Evolutionary conservation across 2,888 invertebrate species (phyloP), one percentile per base, ranked within the genome.

Genomic region (Ichneumon xanthorius): DNA sequence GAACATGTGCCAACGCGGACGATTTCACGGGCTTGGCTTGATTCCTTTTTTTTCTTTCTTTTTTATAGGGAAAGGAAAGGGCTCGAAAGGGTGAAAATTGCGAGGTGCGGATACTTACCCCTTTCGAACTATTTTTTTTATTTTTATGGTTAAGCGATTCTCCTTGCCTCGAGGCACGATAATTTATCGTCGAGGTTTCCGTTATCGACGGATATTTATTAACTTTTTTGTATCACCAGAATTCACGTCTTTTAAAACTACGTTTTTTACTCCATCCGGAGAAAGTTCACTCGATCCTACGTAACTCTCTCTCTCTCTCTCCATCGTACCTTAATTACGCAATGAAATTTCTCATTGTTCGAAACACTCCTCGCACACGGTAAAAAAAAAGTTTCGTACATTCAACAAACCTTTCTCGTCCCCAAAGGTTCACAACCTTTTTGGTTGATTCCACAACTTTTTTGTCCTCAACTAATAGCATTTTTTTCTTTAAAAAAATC

Each of bases 1-100:
- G 71, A 80, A 90, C 90, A 90, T 90, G 90, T 90, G 90, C 88
- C 88, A 90, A 89, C 89, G 88, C 88, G 80, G 86, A 86, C 91
- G 88, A 93, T 92, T 93, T 92, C 92, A 93, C 92, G 92, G 89
- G 48, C 45, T 9, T 37, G 30, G 53, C 50, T 70, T 6, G 26
- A 16, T 76, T 50, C 63, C 37, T 68, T 63, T 58, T 77, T 75
- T 84, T 48, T 63, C 45, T 55, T 63, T 26, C 26, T 26, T 26
- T 26, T 26, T 26, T 26, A 26, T 26, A 26, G 26, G 26, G 26
- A 26, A 26, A 26, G 26, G 40, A 72, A 84, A 90, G 89, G 89
- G 89, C 88, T 88, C 33, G 40, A 76, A 80, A 80, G 83, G 82
- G 82, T 84, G 45, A 48, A 82, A 77, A 50, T 37, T 11, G 26